A percentile compares a stretch with the other conserved stretches of the same genome.
Conservation (phyloP, 2,113 vertebrate species). For the Melanerpes formicivorus region DNA sequence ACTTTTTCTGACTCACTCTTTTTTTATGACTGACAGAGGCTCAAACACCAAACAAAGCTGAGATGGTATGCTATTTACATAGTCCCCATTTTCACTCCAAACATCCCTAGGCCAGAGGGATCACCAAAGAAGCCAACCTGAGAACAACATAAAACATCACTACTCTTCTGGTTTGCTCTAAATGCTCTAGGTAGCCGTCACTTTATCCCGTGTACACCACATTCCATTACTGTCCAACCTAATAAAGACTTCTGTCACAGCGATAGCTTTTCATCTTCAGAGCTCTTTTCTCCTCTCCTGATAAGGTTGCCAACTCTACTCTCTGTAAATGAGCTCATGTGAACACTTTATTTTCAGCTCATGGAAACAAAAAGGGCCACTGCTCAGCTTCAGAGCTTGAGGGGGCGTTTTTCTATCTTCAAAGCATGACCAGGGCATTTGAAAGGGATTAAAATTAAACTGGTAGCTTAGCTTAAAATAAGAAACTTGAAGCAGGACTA, state of each 20-base stretch:
- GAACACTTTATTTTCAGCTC: conserved; percentile 76
- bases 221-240: conserved; percentile 76
- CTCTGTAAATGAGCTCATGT: conserved; percentile 78
- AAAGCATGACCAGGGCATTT: conserved; percentile 68
- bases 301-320: conserved; percentile 81
- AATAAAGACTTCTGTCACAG: conserved; percentile 84
- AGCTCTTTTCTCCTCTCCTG: conserved; percentile 74
- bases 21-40: neutral
- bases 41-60: neutral
- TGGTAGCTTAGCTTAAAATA: conserved; percentile 18
- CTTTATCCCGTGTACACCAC: conserved; percentile 67
- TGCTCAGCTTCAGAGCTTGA: conserved; percentile 60
- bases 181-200: conserved; percentile 71
- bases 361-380: conserved; percentile 72
- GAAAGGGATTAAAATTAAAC: conserved; percentile 74
- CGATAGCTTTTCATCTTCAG: conserved; percentile 80
- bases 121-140: conserved; percentile 47
- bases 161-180: conserved; percentile 69
- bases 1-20: neutral
- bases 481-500: conserved; percentile 20
- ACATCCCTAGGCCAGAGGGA: conserved; percentile 50
- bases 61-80: neutral
- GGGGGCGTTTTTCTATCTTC: conserved; percentile 63
- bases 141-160: conserved; percentile 70
- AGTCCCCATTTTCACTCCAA: neutral